phyloP scores from a whole-genome alignment of 2,888 invertebrate genomes.

The Eupithecia tripunctaria region DNA sequence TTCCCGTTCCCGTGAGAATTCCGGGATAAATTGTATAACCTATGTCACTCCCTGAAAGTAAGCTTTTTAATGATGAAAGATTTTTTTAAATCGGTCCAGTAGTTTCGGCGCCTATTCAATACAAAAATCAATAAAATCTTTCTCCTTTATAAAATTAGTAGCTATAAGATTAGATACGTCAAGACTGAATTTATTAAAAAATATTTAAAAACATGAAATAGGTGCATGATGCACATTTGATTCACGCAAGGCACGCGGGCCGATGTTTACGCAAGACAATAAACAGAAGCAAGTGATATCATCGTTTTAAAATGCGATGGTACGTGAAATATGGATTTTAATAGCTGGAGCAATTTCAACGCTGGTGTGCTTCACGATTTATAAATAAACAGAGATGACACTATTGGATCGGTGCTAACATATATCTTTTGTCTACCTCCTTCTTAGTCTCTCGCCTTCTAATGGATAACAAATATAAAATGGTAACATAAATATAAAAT shows the following conservation, averaged over 20 bases:
- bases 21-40: too few species aligned
- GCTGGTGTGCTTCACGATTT: slow-evolving; percentile 40
- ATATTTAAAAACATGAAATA: not conserved
- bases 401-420: slow-evolving; percentile 31
- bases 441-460: too few species aligned
- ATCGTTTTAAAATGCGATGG: slow-evolving; percentile 43
- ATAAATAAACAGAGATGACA: slow-evolving; percentile 40
- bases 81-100: too few species aligned
- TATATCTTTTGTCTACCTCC: slow-evolving; percentile 19
- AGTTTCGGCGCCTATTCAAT: too few species aligned
- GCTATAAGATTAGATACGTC: too few species aligned
- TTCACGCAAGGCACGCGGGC: slow-evolving; percentile 33
- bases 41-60: too few species aligned
- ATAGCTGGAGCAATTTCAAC: slow-evolving; percentile 35
- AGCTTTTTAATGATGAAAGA: too few species aligned
- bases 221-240: slow-evolving; percentile 39
- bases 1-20: too few species aligned
- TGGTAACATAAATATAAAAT: too few species aligned
- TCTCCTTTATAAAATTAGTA: too few species aligned
- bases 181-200: not conserved
- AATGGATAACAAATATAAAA: too few species aligned
- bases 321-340: slow-evolving; percentile 41
- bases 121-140: too few species aligned
- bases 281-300: slow-evolving; percentile 50
- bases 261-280: slow-evolving; percentile 49